Evolutionary conservation across 2,888 invertebrate species (phyloP).

Genomic region (Neoascia interrupta): DNA sequence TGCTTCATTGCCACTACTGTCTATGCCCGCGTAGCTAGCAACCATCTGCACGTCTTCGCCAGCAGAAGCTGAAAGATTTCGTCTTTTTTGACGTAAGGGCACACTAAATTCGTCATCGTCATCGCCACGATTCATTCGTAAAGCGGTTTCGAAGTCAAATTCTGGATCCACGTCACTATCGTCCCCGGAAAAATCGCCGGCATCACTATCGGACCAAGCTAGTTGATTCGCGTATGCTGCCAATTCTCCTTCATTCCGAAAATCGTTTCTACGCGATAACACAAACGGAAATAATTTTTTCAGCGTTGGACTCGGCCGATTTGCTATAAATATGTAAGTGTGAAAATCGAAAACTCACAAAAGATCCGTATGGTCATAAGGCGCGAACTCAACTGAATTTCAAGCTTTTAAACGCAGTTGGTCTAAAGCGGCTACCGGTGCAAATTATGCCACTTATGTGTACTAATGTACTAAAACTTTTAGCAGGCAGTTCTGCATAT

Average conservation of each 20-base stretch:
- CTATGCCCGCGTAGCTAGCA: constrained; percentile 8
- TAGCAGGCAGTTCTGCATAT: not conserved
- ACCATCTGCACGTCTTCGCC: constrained; percentile 7
- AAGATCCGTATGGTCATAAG: not conserved
- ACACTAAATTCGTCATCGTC: constrained; percentile 9
- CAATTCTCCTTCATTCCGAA: constrained; percentile 20
- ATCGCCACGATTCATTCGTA: constrained; percentile 12
- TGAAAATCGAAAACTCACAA: constrained; percentile 7
- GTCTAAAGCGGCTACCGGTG: not conserved
- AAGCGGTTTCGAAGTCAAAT: constrained; percentile 30
- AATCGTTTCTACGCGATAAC: constrained; percentile 6
- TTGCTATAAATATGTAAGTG: not conserved
- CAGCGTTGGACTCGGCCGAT: not conserved
- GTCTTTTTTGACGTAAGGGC: constrained; percentile 6
- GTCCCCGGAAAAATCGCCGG: constrained; percentile 34
- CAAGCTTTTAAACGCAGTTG: not conserved
- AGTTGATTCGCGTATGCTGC: constrained; percentile 20
- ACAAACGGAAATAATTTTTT: not conserved
- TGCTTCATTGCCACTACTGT: not conserved
- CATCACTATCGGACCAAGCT: constrained; percentile 35
- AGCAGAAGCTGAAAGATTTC: constrained; percentile 8
- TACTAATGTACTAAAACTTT: not conserved
- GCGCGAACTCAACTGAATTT: not conserved
- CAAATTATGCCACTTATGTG: not conserved
- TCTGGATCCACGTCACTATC: constrained; percentile 35